Evolutionary conservation across 2,797 vertebrate genomes (phyloP).

Genomic region (Cygnus olor): DNA sequence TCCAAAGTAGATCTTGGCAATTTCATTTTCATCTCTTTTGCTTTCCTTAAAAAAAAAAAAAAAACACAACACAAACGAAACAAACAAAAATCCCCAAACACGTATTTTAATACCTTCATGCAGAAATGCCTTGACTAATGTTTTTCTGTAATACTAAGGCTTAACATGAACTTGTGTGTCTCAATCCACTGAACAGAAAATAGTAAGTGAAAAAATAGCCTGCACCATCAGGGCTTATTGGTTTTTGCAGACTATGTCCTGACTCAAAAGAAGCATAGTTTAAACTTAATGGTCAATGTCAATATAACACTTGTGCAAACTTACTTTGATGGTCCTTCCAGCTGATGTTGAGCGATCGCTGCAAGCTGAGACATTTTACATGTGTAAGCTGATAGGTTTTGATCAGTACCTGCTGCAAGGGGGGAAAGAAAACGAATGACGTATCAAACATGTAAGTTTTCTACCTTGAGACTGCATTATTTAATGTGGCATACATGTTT

Average conservation of each 20-base stretch:
- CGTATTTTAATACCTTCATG: neutral
- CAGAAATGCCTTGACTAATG: neutral
- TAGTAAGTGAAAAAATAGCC: fast-evolving
- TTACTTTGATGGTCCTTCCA: slow-evolving; percentile 88
- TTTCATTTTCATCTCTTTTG: slow-evolving; percentile 49
- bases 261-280: neutral
- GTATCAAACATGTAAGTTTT: neutral
- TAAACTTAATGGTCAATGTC: neutral
- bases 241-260: neutral
- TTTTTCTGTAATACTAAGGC: neutral
- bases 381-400: slow-evolving; percentile 65
- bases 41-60: slow-evolving; percentile 66
- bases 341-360: slow-evolving; percentile 86
- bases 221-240: neutral
- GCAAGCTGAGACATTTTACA: slow-evolving; percentile 91
- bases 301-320: slow-evolving; percentile 13
- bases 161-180: neutral
- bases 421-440: neutral
- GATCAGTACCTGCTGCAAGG: slow-evolving; percentile 57
- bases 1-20: slow-evolving; percentile 12
- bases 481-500: neutral
- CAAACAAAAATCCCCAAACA: neutral
- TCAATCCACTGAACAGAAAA: neutral
- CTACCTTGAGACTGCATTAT: neutral
- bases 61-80: neutral